Evolutionary conservation across 2,113 vertebrate species (phyloP).

Genomic region (Columbina picui): DNA sequence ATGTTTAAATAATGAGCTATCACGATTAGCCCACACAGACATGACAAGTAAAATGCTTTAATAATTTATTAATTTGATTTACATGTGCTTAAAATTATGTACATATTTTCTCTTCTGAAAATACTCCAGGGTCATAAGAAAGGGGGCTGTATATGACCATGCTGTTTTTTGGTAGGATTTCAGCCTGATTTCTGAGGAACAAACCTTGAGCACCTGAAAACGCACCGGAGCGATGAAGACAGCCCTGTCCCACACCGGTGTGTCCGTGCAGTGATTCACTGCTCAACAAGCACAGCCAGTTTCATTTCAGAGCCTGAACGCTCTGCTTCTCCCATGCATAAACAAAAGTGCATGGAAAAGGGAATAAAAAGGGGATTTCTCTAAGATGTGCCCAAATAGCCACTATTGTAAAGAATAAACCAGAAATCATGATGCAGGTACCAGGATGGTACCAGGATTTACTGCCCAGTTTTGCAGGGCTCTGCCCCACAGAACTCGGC

Average conservation of each 20-base stretch:
- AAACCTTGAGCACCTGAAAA: constrained; percentile 1
- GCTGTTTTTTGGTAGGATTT: constrained; percentile 9
- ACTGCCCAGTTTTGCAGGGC: not conserved
- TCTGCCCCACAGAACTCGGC: not conserved
- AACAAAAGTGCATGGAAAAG: not conserved
- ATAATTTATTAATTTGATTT: constrained; percentile 80
- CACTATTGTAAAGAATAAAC: not conserved
- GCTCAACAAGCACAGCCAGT: not conserved
- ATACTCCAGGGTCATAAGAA: constrained; percentile 53
- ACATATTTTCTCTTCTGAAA: constrained; percentile 72
- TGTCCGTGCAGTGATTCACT: not conserved
- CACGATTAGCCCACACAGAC: constrained; percentile 76
- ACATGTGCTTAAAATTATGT: constrained; percentile 75
- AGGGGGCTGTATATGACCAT: not conserved
- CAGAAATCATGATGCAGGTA: not conserved
- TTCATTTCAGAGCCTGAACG: not conserved
- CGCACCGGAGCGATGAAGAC: not conserved
- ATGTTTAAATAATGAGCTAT: constrained; percentile 80
- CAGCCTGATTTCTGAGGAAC: not conserved
- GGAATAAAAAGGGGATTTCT: not conserved
- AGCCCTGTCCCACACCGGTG: not conserved
- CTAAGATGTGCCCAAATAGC: not conserved
- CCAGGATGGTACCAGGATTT: no score
- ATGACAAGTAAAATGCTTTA: constrained; percentile 77
- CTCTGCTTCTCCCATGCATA: not conserved